Conservation (phyloP, 2,113 vertebrate genomes). For the Cryptomyrus ogoouensis region DNA sequence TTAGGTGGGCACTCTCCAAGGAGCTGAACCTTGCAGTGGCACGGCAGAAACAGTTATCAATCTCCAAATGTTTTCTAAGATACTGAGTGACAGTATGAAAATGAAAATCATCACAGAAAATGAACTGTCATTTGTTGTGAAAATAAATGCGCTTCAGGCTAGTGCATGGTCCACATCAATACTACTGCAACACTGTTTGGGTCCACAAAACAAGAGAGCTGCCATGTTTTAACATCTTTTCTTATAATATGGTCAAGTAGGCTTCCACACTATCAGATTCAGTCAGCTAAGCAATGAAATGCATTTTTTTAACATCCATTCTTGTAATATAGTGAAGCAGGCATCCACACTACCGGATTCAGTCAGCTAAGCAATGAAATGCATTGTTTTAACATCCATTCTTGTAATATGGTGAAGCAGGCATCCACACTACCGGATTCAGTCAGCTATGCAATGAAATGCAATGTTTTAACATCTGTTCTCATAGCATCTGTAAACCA, state of each 20-base stretch:
- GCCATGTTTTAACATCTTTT: background rate
- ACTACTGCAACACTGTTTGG: background rate
- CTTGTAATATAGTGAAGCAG: background rate
- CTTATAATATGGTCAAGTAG: background rate
- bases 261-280: background rate
- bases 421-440: background rate
- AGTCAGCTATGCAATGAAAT: background rate
- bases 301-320: background rate
- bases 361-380: background rate
- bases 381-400: background rate
- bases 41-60: background rate
- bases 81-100: background rate
- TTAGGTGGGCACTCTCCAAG: background rate
- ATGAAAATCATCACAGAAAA: background rate
- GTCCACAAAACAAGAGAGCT: background rate
- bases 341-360: background rate
- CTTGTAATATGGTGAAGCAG: background rate
- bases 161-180: background rate
- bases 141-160: background rate
- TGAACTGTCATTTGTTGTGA: background rate
- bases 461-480: background rate
- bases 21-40: background rate
- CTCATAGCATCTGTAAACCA: background rate
- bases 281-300: background rate
- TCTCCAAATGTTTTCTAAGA: background rate